Percentiles rank a stretch among this genome's conserved stretches.
Conservation (phyloP, 2,888 invertebrate genomes). For the Mythimna loreyi region DNA sequence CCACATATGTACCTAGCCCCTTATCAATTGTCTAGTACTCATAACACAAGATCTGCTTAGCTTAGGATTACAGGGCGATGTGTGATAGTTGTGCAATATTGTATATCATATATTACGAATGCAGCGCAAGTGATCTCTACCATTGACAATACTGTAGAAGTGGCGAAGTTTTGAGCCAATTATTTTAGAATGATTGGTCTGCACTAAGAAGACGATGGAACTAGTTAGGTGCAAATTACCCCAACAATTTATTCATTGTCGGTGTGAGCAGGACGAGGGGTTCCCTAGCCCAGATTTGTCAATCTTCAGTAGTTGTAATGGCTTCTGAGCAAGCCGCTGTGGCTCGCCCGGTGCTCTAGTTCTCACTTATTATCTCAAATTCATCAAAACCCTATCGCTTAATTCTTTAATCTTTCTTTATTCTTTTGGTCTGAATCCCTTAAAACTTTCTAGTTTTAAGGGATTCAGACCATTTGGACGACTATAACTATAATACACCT, state of each 20-base stretch:
- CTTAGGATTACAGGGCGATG: no score
- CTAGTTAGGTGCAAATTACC: background rate
- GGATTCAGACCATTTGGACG: no score
- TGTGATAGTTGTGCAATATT: no score
- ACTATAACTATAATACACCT: no score
- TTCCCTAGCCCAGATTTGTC: constrained; percentile 12
- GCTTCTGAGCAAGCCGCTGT: background rate
- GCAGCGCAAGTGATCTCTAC: background rate
- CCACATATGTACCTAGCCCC: no score
- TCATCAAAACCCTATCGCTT: background rate
- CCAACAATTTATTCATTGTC: background rate
- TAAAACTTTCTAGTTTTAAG: no score
- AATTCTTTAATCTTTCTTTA: no score
- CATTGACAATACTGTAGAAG: background rate
- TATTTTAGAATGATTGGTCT: background rate
- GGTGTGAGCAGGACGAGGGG: constrained; percentile 1
- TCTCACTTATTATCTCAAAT: background rate
- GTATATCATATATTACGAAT: no score
- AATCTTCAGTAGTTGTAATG: background rate
- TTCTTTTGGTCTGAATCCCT: no score
- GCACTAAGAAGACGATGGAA: no score
- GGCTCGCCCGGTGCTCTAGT: background rate
- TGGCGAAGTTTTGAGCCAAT: background rate
- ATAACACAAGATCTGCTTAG: no score
- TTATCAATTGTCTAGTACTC: no score